Percentiles rank a stretch among this genome's conserved stretches.
phyloP scores from a whole-genome alignment of 30 jellyfish, hydroid and myxozoan genomes.

The Aurelia coerulea region DNA sequence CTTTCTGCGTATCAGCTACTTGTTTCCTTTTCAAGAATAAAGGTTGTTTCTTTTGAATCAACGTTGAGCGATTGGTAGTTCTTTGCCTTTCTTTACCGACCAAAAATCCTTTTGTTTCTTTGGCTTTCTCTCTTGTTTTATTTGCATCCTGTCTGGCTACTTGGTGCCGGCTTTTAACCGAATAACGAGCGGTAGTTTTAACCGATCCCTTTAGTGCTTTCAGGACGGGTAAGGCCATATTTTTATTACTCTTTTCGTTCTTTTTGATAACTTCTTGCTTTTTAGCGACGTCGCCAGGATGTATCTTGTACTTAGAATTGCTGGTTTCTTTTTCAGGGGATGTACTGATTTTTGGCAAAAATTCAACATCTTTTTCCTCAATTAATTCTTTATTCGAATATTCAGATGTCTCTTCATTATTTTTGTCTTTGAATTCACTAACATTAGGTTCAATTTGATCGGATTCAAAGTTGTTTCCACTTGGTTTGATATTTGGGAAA shows the following conservation, averaged over 20 bases:
- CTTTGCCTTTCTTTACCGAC: constrained; percentile 12
- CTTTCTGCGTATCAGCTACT: neutral
- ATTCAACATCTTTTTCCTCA: neutral
- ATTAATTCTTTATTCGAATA: neutral
- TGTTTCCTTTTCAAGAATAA: constrained; percentile 27
- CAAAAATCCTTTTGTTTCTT: neutral
- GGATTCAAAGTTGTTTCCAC: too few species aligned
- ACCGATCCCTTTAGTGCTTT: neutral
- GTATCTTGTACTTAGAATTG: too few species aligned
- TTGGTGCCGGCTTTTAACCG: constrained; percentile 37
- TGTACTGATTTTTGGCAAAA: neutral
- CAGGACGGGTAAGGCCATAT: constrained; percentile 8
- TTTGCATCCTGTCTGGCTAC: neutral
- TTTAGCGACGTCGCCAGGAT: neutral
- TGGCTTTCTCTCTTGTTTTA: neutral
- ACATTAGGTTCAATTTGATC: too few species aligned
- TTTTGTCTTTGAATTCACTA: too few species aligned
- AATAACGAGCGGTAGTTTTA: constrained; percentile 40
- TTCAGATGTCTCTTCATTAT: neutral
- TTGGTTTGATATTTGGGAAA: too few species aligned
- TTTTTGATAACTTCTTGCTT: neutral
- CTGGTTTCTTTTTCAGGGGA: neutral
- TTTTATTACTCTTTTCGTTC: neutral
- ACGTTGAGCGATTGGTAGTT: neutral
- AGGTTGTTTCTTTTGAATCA: neutral